phyloP scores from a whole-genome alignment of 2,888 invertebrate genomes.

The Eristalinus sepulchralis region DNA sequence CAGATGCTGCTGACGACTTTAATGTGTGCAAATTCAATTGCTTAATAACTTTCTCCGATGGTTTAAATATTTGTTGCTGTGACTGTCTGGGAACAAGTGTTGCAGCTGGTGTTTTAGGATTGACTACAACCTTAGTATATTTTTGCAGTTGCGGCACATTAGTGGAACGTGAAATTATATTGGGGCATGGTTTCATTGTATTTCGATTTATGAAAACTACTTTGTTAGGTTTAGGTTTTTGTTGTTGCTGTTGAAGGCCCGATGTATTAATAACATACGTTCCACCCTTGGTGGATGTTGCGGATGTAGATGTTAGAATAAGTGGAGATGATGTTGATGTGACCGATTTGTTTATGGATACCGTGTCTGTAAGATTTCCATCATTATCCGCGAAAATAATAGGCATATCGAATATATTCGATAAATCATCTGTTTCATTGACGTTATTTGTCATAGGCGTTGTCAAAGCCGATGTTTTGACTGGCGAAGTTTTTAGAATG shows the following conservation, averaged over 20 bases:
- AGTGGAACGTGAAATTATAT: slow-evolving; percentile 76
- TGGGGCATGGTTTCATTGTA: slow-evolving; percentile 78
- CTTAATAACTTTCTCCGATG: slow-evolving; percentile 68
- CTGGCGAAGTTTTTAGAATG: slow-evolving; percentile 77
- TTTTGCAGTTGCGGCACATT: slow-evolving; percentile 74
- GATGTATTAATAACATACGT: slow-evolving; percentile 76
- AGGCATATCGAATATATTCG: slow-evolving; percentile 85
- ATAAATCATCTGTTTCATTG: slow-evolving; percentile 80
- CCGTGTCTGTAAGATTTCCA: slow-evolving; percentile 76
- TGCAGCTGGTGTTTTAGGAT: slow-evolving; percentile 74
- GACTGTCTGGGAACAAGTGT: slow-evolving; percentile 71
- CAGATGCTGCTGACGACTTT: slow-evolving; percentile 58
- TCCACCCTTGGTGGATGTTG: slow-evolving; percentile 62
- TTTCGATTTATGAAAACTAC: slow-evolving; percentile 80
- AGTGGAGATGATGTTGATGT: slow-evolving; percentile 44
- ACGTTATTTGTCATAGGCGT: slow-evolving; percentile 53
- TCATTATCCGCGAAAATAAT: slow-evolving; percentile 85
- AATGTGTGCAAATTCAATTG: slow-evolving; percentile 73
- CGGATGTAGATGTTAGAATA: slow-evolving; percentile 37
- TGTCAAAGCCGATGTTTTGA: slow-evolving; percentile 65
- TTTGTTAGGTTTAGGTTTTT: slow-evolving; percentile 75
- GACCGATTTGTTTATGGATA: slow-evolving; percentile 53
- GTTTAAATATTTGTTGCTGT: slow-evolving; percentile 40
- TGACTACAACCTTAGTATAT: slow-evolving; percentile 77
- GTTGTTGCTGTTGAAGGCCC: slow-evolving; percentile 72